Evolutionary conservation across 1,140 invertebrate genomes (phyloP).

Genomic region (Brachionus koreanus): DNA sequence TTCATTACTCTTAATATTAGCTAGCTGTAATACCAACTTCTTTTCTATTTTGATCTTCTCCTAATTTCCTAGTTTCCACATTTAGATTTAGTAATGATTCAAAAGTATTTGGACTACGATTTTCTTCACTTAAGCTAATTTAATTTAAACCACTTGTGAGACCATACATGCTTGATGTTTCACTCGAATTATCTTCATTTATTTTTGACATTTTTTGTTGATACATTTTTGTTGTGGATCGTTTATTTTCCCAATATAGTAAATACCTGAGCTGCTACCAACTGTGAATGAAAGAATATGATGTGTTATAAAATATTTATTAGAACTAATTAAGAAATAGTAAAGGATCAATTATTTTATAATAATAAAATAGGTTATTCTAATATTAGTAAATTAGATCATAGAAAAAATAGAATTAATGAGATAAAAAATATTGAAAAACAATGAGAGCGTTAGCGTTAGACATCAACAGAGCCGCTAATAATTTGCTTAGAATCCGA

Average conservation of each 20-base stretch:
- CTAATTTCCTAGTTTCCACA: neutral
- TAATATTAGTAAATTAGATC: too few relatives aligned
- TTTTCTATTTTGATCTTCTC: neutral
- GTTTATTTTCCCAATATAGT: neutral
- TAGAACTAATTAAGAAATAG: too few relatives aligned
- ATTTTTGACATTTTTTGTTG: neutral
- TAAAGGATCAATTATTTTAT: too few relatives aligned
- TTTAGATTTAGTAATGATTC: neutral
- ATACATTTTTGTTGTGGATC: neutral
- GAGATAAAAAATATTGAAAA: too few relatives aligned
- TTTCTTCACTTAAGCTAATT: neutral
- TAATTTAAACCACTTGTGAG: neutral
- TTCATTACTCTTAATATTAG: neutral
- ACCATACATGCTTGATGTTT: neutral
- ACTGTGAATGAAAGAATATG: too few relatives aligned
- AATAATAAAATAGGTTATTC: too few relatives aligned
- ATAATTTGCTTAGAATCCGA: too few relatives aligned
- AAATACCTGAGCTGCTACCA: neutral
- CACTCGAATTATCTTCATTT: neutral
- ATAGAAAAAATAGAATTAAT: too few relatives aligned
- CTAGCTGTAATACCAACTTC: neutral
- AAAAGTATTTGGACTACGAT: neutral
- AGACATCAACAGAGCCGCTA: too few relatives aligned
- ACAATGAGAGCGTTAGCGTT: too few relatives aligned
- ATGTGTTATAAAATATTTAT: too few relatives aligned